Evolutionary conservation across 92 coral and sea anemone species (phyloP).

Genomic region (Zoanthus gigantus): DNA sequence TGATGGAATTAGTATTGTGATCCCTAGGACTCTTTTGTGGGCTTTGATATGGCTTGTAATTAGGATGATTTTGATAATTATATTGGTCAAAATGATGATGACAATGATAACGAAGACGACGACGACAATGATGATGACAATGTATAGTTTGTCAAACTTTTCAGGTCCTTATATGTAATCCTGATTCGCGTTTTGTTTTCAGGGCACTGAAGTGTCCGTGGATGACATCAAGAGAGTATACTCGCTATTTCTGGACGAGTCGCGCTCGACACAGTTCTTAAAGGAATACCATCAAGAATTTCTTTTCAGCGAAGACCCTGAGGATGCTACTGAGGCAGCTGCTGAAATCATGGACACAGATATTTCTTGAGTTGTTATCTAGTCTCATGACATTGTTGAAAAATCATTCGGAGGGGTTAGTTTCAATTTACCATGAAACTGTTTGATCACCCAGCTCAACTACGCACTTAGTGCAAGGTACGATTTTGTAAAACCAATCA

Average conservation of each 20-base stretch:
- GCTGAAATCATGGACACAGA: slow-evolving; percentile 93
- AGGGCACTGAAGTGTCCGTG: slow-evolving; percentile 96
- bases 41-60: no score
- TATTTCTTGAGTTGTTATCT: slow-evolving; percentile 37
- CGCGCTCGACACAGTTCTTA: slow-evolving; percentile 94
- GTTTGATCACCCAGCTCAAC: not conserved
- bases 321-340: slow-evolving; percentile 54
- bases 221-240: slow-evolving; percentile 97
- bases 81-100: no score
- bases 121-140: no score
- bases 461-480: not conserved
- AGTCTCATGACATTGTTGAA: not conserved
- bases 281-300: slow-evolving; percentile 98
- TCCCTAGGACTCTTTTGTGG: no score
- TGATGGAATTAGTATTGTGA: no score
- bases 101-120: no score
- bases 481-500: not conserved
- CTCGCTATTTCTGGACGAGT: slow-evolving; percentile 93
- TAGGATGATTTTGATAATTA: no score
- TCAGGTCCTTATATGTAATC: no score
- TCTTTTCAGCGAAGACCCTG: slow-evolving; percentile 87
- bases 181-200: not conserved
- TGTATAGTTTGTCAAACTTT: no score
- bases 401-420: not conserved
- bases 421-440: not conserved